These are phyloP conservation scores for Dione vanillae DNA, from an alignment of 2,888 invertebrate genomes.

Conservation along the genomic window DNA sequence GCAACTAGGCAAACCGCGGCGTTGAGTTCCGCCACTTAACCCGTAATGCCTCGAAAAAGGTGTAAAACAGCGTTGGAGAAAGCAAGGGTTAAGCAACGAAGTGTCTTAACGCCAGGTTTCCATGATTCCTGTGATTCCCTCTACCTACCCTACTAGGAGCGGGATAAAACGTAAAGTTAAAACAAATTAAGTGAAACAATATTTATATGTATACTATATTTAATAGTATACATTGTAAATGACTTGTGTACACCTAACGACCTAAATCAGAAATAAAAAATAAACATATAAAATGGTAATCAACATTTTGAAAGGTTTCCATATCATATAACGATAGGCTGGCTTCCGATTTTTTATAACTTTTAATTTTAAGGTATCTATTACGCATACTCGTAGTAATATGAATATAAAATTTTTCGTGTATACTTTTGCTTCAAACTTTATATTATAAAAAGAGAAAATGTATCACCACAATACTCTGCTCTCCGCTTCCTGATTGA, in stretches of 20 bases:
- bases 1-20: too few relatives aligned
- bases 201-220: not conserved
- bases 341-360: conserved; percentile 40
- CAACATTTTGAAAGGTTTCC: conserved; percentile 36
- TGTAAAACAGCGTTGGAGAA: too few relatives aligned
- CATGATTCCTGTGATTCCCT: too few relatives aligned
- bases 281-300: conserved; percentile 25
- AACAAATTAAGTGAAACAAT: too few relatives aligned
- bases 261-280: not conserved
- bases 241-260: not conserved
- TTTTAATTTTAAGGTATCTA: conserved; percentile 16
- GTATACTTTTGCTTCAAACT: not conserved
- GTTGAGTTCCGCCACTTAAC: too few relatives aligned
- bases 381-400: not conserved
- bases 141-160: too few relatives aligned
- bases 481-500: not conserved
- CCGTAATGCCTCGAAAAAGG: too few relatives aligned
- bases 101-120: too few relatives aligned
- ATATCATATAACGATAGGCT: conserved; percentile 32
- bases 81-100: too few relatives aligned
- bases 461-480: not conserved
- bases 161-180: too few relatives aligned
- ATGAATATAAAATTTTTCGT: too few relatives aligned
- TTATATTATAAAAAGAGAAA: not conserved
- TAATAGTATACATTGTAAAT: not conserved